These are phyloP conservation scores for Epirrita christyi DNA, from an alignment of 2,888 invertebrate species.

Conservation along the genomic window DNA sequence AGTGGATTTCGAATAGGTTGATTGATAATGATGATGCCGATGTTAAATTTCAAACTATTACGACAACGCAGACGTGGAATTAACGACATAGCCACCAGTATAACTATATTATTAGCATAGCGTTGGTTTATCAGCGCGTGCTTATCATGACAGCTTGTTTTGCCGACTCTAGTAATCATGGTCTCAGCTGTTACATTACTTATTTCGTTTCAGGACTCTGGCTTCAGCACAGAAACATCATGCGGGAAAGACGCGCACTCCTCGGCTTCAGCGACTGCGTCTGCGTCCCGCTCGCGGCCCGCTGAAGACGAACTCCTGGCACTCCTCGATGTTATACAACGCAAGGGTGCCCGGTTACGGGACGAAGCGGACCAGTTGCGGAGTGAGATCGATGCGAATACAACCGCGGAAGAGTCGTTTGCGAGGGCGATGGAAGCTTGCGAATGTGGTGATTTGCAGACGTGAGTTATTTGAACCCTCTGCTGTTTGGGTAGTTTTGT, in stretches of 20 bases:
- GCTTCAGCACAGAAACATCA: slow-evolving; percentile 95
- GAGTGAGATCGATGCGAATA: slow-evolving; percentile 66
- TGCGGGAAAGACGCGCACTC: slow-evolving; percentile 92
- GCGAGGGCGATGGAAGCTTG: slow-evolving; percentile 70
- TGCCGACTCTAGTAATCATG: too few species aligned
- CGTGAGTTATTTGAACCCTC: slow-evolving; percentile 12
- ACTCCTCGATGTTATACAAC: slow-evolving; percentile 93
- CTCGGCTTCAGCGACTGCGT: slow-evolving; percentile 83
- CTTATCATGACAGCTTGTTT: too few species aligned
- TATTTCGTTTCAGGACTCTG: slow-evolving; percentile 87
- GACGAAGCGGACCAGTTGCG: slow-evolving; percentile 89
- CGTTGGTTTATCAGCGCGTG: too few species aligned
- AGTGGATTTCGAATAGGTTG: too few species aligned
- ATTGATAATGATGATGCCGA: too few species aligned
- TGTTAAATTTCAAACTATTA: too few species aligned
- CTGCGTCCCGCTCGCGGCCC: slow-evolving; percentile 84
- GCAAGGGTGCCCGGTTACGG: slow-evolving; percentile 88
- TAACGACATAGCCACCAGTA: too few species aligned
- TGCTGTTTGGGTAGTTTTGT: background rate
- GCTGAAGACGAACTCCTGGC: slow-evolving; percentile 93
- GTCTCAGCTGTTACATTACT: too few species aligned
- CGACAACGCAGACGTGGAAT: too few species aligned
- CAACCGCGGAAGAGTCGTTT: slow-evolving; percentile 87
- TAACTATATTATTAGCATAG: too few species aligned
- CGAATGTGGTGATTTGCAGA: slow-evolving; percentile 46